Base-by-base conservation (phyloP, 2,888 invertebrate genomes). In the Mamestra brassicae region DNA sequence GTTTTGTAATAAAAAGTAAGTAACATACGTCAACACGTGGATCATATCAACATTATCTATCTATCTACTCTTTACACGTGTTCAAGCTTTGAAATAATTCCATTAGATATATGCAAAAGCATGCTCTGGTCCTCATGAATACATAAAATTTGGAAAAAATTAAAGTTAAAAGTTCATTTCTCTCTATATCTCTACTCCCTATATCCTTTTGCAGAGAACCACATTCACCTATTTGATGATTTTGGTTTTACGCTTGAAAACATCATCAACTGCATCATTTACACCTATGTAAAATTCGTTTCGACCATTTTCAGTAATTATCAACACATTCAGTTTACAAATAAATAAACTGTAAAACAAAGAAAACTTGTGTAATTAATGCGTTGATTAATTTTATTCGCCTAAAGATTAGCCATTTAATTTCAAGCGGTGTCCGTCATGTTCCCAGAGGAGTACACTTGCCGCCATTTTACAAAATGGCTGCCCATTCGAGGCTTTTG, bases 351-450 rank as follows among this genome's bases (percentile, higher is more conserved):
- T 68, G 54, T 60, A 52, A 82, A 76, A 65, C 72, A 77, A 79
- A 83, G 79, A 78, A 90, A 92, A 91, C 89, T 92, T 88, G 69
- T 81, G 88, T 93, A 94, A 94, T 93, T 90, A 93, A 93, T 91
- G 92, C 92, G 91, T 93, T 94, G 92, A 94, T 94, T 94, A 95
- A 94, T 94, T 94, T 91, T 89, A 92, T 91, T 90, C 92, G 90
- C 90, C 91, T 92, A 90, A 95, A 94, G 92, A 93, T 92, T 86
- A 85, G 90, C 91, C 87, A 92, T 95, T 95, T 93, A 92, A 93
- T 91, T 94, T 88, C 91, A 81, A 87, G 66, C 81, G 83, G 86
- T 87, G 92, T 93, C 89, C 86, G 82, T 63, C 68, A 76, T 79
- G 73, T 71, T 89, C 92, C 91, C 94, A 69, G 72, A 88, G 87